Base-by-base conservation (phyloP, 1,140 invertebrate genomes). In the Lasioglossum baleicum region DNA sequence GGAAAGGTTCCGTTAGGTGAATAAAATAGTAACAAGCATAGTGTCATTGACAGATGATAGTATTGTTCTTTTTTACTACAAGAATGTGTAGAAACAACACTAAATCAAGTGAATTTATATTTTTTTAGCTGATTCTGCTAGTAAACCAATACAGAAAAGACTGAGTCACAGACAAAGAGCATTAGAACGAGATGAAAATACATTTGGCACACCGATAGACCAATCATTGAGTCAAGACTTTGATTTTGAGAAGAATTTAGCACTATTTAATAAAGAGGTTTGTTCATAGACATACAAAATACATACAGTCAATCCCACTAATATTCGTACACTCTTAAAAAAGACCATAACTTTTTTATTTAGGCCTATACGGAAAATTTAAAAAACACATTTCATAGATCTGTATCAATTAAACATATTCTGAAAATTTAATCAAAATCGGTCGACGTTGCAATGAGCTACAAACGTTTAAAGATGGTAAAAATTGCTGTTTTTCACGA, bases 241-340 rank as follows among this genome's bases (percentile, higher is more conserved):
- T 94, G 98, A 98, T 94, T 98, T 98, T 95, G 97, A 98, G 91
- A 98, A 97, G 82, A 98, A 98, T 94, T 93, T 98, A 26, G 97
- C 97, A 15, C 92, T 98, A 40, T 98, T 98, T 93, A 96, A 98
- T 92, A 98, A 98, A 93, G 95, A 96, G 91, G 96, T 95, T 63
- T 95, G 78, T 96, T 69, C 40, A 35, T 31, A 71, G 56, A 80
- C 73, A 40, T 26, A 20, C 22, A 13, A 35, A 51, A 56, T 26
- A 26, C 26, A 26, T 26, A 26, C 26, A 26, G 26, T 26, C 0
- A 26, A 0, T 26, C 1, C 26, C 26, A 26, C 26, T 26, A 26
- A 26, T 1, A 26, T 26, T 26, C 26, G 26, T 0, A 26, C 26
- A 26, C 26, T 26, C 26, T 26, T 26, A 26, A 26, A 26, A 26